Evolutionary conservation across 35 echinoderm and acorn worm species (phyloP).

Genomic region (Stichopus chloronotus): DNA sequence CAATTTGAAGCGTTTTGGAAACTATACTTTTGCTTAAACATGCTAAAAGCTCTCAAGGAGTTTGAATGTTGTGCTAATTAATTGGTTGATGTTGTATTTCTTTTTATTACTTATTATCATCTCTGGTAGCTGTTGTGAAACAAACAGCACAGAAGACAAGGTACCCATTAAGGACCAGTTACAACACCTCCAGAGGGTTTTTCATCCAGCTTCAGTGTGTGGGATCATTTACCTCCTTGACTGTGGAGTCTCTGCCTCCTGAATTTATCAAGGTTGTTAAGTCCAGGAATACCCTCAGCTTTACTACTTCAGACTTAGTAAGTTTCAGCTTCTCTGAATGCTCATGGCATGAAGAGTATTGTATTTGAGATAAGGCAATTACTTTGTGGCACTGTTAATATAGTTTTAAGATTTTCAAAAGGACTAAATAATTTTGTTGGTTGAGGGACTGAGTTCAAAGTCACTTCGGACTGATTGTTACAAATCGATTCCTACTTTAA

Average conservation of each 20-base stretch:
- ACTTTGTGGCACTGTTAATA: neutral
- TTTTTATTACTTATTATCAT: neutral
- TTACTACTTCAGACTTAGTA: conserved; percentile 92
- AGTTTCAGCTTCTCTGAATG: neutral
- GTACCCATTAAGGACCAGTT: conserved; percentile 82
- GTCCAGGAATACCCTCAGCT: conserved; percentile 76
- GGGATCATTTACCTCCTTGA: conserved; percentile 44
- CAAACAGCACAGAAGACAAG: conserved; percentile 75
- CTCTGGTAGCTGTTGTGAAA: conserved; percentile 71
- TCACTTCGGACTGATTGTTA: too few relatives aligned
- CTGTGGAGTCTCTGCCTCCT: conserved; percentile 61
- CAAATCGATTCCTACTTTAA: too few relatives aligned
- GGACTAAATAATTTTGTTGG: neutral
- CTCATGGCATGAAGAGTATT: neutral
- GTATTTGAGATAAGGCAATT: neutral
- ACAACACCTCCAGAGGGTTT: conserved; percentile 83
- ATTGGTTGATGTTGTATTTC: too few relatives aligned
- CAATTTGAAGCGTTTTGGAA: too few relatives aligned
- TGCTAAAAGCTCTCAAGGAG: too few relatives aligned
- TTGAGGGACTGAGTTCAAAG: neutral
- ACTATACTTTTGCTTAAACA: too few relatives aligned
- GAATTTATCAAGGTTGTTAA: conserved; percentile 87
- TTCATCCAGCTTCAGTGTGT: conserved; percentile 90
- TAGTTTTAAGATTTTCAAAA: too few relatives aligned
- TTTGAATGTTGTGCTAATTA: too few relatives aligned